A percentile compares a stretch with the other conserved stretches of the same genome.
These are phyloP conservation scores for Paralichthys olivaceus DNA, from an alignment of 2,113 vertebrate species.

Conservation along the genomic window DNA sequence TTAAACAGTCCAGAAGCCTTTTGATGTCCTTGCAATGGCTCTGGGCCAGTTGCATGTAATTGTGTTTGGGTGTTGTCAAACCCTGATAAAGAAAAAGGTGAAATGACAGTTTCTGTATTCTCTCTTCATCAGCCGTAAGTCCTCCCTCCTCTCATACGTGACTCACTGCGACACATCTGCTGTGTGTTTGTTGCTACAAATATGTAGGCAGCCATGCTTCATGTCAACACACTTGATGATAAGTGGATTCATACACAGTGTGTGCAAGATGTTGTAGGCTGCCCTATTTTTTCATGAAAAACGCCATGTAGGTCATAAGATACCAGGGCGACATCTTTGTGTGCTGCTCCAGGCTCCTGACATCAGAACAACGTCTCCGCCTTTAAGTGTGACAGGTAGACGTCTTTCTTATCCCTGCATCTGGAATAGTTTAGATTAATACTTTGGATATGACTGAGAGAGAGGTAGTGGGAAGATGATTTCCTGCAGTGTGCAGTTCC, in stretches of 20 bases:
- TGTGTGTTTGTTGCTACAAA: constrained; percentile 39
- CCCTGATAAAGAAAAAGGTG: background rate
- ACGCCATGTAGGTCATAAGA: constrained; percentile 71
- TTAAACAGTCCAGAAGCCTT: no score
- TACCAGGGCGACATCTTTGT: constrained; percentile 49
- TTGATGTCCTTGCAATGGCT: no score
- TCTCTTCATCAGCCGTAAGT: background rate
- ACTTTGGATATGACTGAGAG: constrained; percentile 4
- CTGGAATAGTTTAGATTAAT: background rate
- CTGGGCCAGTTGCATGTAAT: background rate
- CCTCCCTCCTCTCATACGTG: constrained; percentile 36
- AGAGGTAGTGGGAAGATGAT: background rate
- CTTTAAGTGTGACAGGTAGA: constrained; percentile 28
- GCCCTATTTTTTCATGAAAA: constrained; percentile 64
- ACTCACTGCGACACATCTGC: constrained; percentile 47
- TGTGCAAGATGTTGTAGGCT: constrained; percentile 52
- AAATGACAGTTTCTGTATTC: background rate
- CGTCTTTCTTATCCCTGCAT: constrained; percentile 2
- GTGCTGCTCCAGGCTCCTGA: constrained; percentile 51
- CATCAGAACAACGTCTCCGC: constrained; percentile 29
- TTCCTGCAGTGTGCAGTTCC: background rate
- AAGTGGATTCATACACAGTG: constrained; percentile 41
- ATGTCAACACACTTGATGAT: constrained; percentile 41
- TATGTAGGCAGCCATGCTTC: constrained; percentile 48
- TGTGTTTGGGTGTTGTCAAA: background rate